Conservation (phyloP, 2,113 vertebrate genomes). For the Climacteris rufus region DNA sequence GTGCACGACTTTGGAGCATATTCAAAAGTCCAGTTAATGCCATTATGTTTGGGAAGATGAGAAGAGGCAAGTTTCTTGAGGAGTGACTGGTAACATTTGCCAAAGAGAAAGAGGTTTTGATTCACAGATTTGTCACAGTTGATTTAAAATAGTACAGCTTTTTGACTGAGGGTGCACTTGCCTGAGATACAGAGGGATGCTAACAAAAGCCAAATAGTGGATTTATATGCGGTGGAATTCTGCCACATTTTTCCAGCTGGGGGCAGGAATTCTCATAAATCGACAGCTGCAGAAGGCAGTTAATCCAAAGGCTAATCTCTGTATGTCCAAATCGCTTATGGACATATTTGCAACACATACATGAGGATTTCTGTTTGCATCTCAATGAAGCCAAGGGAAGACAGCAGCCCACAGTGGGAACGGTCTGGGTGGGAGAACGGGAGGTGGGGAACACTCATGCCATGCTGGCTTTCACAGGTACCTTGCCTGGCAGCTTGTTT, state of each 20-base stretch:
- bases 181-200: not conserved
- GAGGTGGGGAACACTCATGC: not conserved
- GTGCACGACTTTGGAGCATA: not conserved
- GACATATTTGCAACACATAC: slow-evolving; percentile 9
- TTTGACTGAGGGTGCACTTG: not conserved
- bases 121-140: slow-evolving; percentile 37
- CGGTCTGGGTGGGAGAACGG: not conserved
- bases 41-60: slow-evolving; percentile 7
- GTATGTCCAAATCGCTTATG: slow-evolving; percentile 28
- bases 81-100: slow-evolving; percentile 37
- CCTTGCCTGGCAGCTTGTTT: not conserved
- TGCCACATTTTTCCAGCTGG: slow-evolving; percentile 39
- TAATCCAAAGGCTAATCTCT: slow-evolving; percentile 51
- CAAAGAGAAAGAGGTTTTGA: slow-evolving; percentile 29
- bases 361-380: not conserved
- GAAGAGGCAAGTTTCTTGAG: slow-evolving; percentile 27
- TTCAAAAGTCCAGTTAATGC: slow-evolving; percentile 19
- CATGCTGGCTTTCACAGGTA: not conserved
- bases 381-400: not conserved
- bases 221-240: not conserved
- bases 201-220: slow-evolving; percentile 30
- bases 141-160: slow-evolving; percentile 33
- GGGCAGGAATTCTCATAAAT: slow-evolving; percentile 38
- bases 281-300: slow-evolving; percentile 42
- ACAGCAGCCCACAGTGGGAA: not conserved